Evolutionary conservation across 2,797 vertebrate genomes (phyloP), one percentile per base, ranked within the genome.

Genomic region (Siniperca scherzeri): DNA sequence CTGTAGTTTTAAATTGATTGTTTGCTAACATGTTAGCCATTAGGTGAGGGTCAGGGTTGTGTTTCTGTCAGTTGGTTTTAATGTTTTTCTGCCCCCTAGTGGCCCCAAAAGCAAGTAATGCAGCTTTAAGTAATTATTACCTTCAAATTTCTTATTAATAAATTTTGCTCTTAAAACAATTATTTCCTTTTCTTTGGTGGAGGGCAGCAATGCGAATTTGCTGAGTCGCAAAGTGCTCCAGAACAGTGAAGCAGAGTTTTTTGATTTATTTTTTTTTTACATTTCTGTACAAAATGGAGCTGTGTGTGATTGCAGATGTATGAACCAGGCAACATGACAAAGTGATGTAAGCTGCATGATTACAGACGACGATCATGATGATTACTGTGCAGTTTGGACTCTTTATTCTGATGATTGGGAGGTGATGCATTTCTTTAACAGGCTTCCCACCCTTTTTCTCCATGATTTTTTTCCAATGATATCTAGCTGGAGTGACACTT

Each of bases 281-380:
- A 44, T 44, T 5, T 44, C 44, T 17, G 44, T 46, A 16, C 16
- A 46, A 46, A 16, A 11, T 1, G 3, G 25, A 53, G 46, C 27
- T 12, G 44, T 2, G 27, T 48, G 74, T 77, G 80, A 77, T 48
- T 77, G 74, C 70, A 25, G 40, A 62, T 0, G 67, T 10, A n/a
- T 55, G 80, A 77, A 27, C 21, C 68, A 5, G 38, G 30, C 57
- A 27, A 65, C 53, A 44, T 25, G 74, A 87, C 62, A 52, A 2
- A 5, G 50, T 14, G 78, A 60, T 7, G 22, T 6, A 14, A 9
- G 64, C 64, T 1, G 50, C 25, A 1, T 70, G 71, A 80, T 76
- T 67, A 59, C 78, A 44, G 69, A 27, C 3, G 78, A 68, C 62
- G 17, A 64, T 38, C 64, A 1, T 0, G 8, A 21, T 73, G 64